Evolutionary conservation across 2,113 vertebrate genomes (phyloP), one percentile per base, ranked within the genome.

Genomic region (Cephalopholis sonnerati): DNA sequence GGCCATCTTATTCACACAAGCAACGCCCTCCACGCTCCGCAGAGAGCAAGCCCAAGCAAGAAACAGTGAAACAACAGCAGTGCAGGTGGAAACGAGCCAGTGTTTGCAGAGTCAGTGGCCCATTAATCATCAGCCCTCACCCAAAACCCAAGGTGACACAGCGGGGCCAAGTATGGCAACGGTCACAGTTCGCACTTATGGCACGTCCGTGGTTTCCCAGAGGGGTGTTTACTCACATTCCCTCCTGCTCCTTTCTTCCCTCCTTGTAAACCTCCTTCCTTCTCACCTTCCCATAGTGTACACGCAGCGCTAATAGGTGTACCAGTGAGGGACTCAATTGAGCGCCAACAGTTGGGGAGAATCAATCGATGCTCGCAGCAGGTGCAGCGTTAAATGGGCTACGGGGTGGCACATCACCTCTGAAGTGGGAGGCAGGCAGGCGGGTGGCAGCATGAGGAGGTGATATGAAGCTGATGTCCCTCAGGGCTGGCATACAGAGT

Each of bases 131-230:
- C 74, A 51, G 81, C 64, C 75, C 85, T 82, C 59, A 72, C 73
- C 85, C 62, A 76, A 90, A 93, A 91, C 82, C 73, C 89, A 91
- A 92, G 91, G 91, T 91, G 90, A 91, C 88, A 86, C 76, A 58
- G 62, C 13, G 0, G 54, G 72, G 66, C 64, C 66, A 39, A 46
- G 58, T 77, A 70, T 63, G 44, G 69, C 70, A 41, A 41, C 17
- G 67, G 75, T 63, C 66, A 77, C 57, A 36, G 71, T 68, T 82
- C 22, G 1, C 41, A 32, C 77, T 18, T 46, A 82, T 82, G 74
- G 78, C 84, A 81, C 50, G 5, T 74, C 85, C 18, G 7, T 75
- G 54, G 68, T 25, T 32, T 90, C 89, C 86, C 91, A 79, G 61
- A 73, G 79, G 87, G 74, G 69, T 63, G 7, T 87, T 93, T 90